These are phyloP conservation scores for Pemphredon lugubris DNA, from an alignment of 2,888 invertebrate genomes.

Conservation along the genomic window DNA sequence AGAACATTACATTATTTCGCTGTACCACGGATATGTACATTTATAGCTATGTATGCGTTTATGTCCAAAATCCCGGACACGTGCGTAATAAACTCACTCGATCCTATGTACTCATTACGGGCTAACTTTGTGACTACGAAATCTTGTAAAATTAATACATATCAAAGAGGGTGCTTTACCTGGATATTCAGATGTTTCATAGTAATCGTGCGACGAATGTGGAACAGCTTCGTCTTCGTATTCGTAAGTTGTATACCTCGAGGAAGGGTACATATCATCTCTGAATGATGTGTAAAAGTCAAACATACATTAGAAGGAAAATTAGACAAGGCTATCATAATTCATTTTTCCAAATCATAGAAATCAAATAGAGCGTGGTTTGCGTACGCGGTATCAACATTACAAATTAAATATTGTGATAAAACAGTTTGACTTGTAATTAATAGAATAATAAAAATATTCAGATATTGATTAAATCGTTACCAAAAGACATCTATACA, in stretches of 20 bases:
- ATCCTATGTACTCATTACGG: no score
- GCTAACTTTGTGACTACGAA: no score
- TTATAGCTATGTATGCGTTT: no score
- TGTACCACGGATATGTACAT: no score
- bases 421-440: background rate
- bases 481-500: background rate
- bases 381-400: background rate
- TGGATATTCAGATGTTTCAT: constrained; percentile 81
- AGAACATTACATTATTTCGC: no score
- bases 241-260: constrained; percentile 76
- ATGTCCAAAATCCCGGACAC: no score
- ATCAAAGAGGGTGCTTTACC: constrained; percentile 71
- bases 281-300: constrained; percentile 49
- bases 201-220: constrained; percentile 81
- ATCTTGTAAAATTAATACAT: constrained; percentile 21
- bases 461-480: background rate
- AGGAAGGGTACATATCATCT: constrained; percentile 73
- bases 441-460: background rate
- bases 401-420: background rate
- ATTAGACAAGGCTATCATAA: no score
- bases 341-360: background rate
- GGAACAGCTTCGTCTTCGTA: constrained; percentile 77
- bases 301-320: background rate
- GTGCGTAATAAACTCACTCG: no score
- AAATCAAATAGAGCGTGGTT: no score